phyloP scores from a whole-genome alignment of 2,113 vertebrate genomes.

The Ursus arctos region DNA sequence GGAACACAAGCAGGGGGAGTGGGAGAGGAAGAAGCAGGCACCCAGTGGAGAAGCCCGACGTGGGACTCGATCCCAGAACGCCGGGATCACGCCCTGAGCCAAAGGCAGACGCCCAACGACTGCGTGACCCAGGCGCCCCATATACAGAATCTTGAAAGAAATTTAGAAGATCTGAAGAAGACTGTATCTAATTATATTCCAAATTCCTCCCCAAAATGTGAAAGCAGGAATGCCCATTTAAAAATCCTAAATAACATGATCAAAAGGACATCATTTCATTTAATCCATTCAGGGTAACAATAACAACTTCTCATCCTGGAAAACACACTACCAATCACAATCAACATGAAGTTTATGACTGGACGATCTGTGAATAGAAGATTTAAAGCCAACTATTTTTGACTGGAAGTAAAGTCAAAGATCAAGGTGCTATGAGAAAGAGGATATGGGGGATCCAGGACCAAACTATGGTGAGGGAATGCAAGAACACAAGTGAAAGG shows the following conservation, averaged over 20 bases:
- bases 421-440: neutral
- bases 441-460: neutral
- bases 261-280: neutral
- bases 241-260: slow-evolving; percentile 45
- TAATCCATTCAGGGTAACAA: slow-evolving; percentile 8
- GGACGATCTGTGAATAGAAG: neutral
- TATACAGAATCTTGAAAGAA: slow-evolving; percentile 43
- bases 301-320: neutral
- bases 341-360: neutral
- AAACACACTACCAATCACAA: neutral
- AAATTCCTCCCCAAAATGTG: neutral
- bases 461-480: slow-evolving; percentile 2
- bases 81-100: too few relatives aligned
- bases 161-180: slow-evolving; percentile 50
- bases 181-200: neutral
- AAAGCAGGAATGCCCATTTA: slow-evolving; percentile 7
- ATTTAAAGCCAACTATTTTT: slow-evolving; percentile 49
- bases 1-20: too few relatives aligned
- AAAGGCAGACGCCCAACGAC: too few relatives aligned
- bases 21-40: too few relatives aligned
- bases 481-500: neutral
- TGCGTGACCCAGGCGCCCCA: neutral
- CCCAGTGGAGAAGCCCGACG: too few relatives aligned
- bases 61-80: too few relatives aligned
- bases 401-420: slow-evolving; percentile 32